Percentiles rank a stretch among this genome's conserved stretches.
Evolutionary conservation across 2,888 invertebrate genomes (phyloP).

Genomic region (Seira sanloemensis): DNA sequence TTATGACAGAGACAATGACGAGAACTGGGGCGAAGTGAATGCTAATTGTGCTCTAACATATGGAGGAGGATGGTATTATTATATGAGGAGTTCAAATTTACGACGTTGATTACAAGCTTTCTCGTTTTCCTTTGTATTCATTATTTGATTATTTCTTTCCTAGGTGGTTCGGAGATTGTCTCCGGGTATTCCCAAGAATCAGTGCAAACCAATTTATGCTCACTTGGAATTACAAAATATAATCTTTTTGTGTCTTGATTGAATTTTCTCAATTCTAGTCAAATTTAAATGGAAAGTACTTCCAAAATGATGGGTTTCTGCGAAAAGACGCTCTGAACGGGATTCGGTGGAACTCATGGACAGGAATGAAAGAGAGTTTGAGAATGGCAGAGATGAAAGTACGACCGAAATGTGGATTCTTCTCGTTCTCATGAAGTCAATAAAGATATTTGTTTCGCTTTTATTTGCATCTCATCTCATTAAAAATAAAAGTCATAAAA

Average conservation of each 20-base stretch:
- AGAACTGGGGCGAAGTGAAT: conserved; percentile 56
- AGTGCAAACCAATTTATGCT: too few species aligned
- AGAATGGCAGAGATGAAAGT: conserved; percentile 62
- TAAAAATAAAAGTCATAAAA: too few species aligned
- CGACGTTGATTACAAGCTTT: not conserved
- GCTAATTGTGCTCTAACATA: conserved; percentile 55
- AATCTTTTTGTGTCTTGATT: not conserved
- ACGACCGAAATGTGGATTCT: conserved; percentile 53
- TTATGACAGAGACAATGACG: conserved; percentile 58
- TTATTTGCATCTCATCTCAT: too few species aligned
- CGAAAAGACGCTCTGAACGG: conserved; percentile 49
- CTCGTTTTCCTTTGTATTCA: not conserved
- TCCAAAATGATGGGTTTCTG: conserved; percentile 42
- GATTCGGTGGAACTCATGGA: conserved; percentile 61
- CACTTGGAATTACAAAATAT: not conserved
- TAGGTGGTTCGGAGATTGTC: conserved; percentile 60
- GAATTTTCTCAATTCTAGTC: conserved; percentile 20
- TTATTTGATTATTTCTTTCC: not conserved
- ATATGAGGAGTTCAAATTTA: not conserved
- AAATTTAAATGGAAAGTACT: conserved; percentile 56
- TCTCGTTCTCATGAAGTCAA: conserved; percentile 37
- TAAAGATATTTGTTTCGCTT: too few species aligned
- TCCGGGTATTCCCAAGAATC: conserved; percentile 33
- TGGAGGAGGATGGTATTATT: conserved; percentile 59
- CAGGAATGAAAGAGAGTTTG: conserved; percentile 57